Evolutionary conservation across 1,140 invertebrate species (phyloP).

Genomic region (Druon quercuslanigerum): DNA sequence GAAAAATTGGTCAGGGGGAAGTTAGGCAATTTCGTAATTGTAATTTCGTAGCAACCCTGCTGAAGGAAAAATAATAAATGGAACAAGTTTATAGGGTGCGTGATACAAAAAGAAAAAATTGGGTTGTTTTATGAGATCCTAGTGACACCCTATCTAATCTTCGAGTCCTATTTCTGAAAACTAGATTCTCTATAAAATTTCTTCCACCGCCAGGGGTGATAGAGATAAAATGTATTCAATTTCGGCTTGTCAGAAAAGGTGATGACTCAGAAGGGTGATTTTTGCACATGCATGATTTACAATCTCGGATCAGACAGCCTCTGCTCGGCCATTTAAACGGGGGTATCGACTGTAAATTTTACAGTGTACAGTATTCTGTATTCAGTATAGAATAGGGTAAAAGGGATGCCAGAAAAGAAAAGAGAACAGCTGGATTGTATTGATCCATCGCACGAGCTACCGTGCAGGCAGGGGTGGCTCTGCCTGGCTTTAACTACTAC

Average conservation of each 20-base stretch:
- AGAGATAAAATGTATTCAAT: background rate
- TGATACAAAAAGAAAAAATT: too few relatives aligned
- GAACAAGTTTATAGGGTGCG: too few relatives aligned
- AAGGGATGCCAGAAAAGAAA: constrained; percentile 70
- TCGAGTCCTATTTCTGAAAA: too few relatives aligned
- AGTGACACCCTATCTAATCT: too few relatives aligned
- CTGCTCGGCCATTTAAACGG: constrained; percentile 41
- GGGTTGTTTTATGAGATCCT: too few relatives aligned
- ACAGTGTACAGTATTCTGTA: too few relatives aligned
- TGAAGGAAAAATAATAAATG: too few relatives aligned
- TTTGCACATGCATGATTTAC: constrained; percentile 15
- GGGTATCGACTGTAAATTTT: background rate
- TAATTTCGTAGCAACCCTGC: too few relatives aligned
- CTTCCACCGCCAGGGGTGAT: background rate
- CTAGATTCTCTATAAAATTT: too few relatives aligned
- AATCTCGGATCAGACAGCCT: constrained; percentile 32
- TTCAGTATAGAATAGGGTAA: constrained; percentile 45
- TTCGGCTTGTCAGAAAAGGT: background rate
- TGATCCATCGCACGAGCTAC: constrained; percentile 62
- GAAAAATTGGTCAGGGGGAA: too few relatives aligned
- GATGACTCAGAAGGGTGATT: background rate
- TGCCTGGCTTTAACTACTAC: constrained; percentile 42
- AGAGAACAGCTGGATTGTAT: constrained; percentile 72
- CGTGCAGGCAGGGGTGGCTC: constrained; percentile 65
- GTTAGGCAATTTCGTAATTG: too few relatives aligned